Evolutionary conservation across 2,888 invertebrate genomes (phyloP).

Genomic region (Esperia sulphurella): DNA sequence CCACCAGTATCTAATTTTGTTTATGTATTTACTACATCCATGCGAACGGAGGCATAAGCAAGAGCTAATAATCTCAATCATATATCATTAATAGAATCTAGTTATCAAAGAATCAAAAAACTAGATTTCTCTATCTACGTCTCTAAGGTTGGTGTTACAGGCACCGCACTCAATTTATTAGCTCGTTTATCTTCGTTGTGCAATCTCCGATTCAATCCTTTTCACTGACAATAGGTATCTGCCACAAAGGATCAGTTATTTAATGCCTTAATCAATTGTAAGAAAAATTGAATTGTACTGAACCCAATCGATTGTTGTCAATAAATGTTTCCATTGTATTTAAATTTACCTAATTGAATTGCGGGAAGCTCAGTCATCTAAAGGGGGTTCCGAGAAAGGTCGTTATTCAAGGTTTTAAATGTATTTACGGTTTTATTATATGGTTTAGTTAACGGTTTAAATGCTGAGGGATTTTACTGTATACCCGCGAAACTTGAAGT

Average conservation of each 20-base stretch:
- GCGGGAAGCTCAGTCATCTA: conserved; percentile 6
- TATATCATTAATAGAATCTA: too few species aligned
- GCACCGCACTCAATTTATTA: background rate
- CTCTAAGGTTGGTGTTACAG: background rate
- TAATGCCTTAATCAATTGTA: conserved; percentile 3
- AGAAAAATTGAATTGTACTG: conserved; percentile 4
- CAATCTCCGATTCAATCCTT: conserved; percentile 4
- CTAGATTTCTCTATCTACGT: background rate
- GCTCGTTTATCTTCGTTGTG: conserved; percentile 4
- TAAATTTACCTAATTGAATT: conserved; percentile 11
- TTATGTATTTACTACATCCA: background rate
- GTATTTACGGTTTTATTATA: background rate
- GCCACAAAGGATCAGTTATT: background rate
- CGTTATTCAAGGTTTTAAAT: conserved; percentile 5
- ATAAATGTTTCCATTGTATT: conserved; percentile 2
- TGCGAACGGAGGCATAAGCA: background rate
- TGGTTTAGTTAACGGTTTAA: background rate
- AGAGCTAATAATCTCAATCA: too few species aligned
- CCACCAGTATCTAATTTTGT: too few species aligned
- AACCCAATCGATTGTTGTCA: background rate
- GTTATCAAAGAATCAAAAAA: background rate
- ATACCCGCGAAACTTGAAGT: background rate
- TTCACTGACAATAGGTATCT: background rate
- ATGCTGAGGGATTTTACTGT: background rate
- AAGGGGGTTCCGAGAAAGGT: conserved; percentile 5